Evolutionary conservation across 2,113 vertebrate species (phyloP), one percentile per base, ranked within the genome.

Genomic region (Ginglymostoma cirratum): DNA sequence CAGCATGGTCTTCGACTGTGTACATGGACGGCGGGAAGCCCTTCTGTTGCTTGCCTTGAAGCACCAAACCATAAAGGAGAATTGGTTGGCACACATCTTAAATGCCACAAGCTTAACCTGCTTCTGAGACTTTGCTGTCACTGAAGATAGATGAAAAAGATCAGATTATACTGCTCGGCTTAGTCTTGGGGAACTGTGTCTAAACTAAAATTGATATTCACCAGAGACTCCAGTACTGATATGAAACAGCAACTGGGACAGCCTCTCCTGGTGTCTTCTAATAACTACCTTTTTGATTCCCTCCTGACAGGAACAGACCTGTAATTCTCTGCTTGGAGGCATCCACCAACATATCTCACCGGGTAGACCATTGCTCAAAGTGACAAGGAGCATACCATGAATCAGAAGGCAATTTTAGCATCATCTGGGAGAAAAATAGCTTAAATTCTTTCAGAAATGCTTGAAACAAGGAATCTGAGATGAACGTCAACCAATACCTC

Each of bases 11-110:
- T n/a, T 70, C 38, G n/a, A 69, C 21, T 27, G 1, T 45, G 24
- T 42, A 94, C n/a, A 70, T 69, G 66, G 65, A 27, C 21, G 12
- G n/a, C 21, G 42, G 92, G 66, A 94, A 94, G 67, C 92, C 92
- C 92, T 94, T 94, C 66, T 94, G 92, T 94, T 70, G n/a, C 65
- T 42, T 94, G 92, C 92, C 65, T 70, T 27, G 42, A 70, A 94
- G 92, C 65, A 69, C 92, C 19, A 94, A 94, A 94, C 92, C 66
- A 70, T 94, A 38, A 94, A 94, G 90, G 61, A 94, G 55, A 69
- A 67, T 67, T 93, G 17, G 67, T 93, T 93, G 90, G 90, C 61
- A 66, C 48, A 34, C 24, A 19, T 93, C 65, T 65, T 12, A 67
- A 19, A 42, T 38, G 65, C 90, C 34, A 67, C 65, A 90, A 69